Base-by-base conservation (phyloP, 2,797 vertebrate genomes). In the Pangasius krempfi region DNA sequence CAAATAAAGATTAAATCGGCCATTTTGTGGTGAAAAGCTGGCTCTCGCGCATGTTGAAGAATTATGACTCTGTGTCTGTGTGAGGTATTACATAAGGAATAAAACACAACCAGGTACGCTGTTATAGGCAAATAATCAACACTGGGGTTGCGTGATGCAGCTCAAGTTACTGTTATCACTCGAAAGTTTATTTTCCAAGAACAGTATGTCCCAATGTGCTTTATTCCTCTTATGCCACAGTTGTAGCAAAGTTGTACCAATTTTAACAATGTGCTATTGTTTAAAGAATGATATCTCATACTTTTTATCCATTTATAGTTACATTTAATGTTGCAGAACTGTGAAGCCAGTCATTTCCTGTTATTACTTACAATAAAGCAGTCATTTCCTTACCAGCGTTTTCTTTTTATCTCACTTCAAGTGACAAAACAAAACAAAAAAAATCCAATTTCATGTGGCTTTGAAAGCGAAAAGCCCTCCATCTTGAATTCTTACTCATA, bases 1-100 rank as follows among this genome's bases (percentile, higher is more conserved):
- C 54, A 88, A 84, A 88, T 27, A 62, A 86, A 84, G 76, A 37
- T 9, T 68, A 84, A 86, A 73, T 82, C 33, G 4, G 68, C 14
- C 44, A 52, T 22, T 85, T 79, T 79, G 12, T 47, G 18, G 27
- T 84, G n/a, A 72, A 73, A 52, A 40, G 10, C n/a, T 37, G 40
- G 16, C 16, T 58, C 54, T 70, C 40, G 4, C 33, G 27, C 68
- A 20, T 81, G 60, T 5, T 50, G 58, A 66, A 84, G 44, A n/a
- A 30, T 30, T 47, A n/a, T 47, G 80, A 47, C 27, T 50, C 25
- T 50, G 27, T 47, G 27, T 82, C 33, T 8, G 22, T 82, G 58
- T 44, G 25, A 44, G 9, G 22, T 27, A 8, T 18, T n/a, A 47
- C 12, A 7, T 37, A 14, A 60, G 50, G 30, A 40, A 37, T 60